Base-by-base conservation (phyloP, 2,797 vertebrate genomes). In the Ptychadena robeensis region DNA sequence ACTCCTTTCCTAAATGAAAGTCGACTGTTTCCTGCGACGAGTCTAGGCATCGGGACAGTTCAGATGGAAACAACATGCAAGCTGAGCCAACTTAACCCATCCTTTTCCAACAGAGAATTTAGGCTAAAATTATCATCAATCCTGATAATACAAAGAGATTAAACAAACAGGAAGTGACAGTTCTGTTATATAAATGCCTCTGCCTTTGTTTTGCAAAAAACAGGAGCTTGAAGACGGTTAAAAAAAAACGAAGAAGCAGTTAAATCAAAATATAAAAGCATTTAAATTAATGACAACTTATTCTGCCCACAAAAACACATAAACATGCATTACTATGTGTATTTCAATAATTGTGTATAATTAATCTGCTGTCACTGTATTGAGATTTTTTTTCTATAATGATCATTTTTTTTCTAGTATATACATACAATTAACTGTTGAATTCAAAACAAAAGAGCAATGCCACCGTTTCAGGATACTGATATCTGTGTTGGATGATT, bases 1-100 rank as follows among this genome's bases (percentile, higher is more conserved):
- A 82, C 67, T 77, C 66, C 81, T 77, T 82, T 64, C 66, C 81
- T 64, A 71, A 82, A 82, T 32, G 22, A 82, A 76, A 82, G 48
- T 57, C 68, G 32, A 34, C 34, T 8, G 31, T 74, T 74, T 74
- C 80, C 71, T 75, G 63, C 22, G 34, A 82, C 64, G 73, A 65
- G 38, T 37, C 53, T 34, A 77, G 15, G 28, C 40, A 77, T 63
- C 35, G 40, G 66, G 73, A 82, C 66, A 48, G 22, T 64, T 64
- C 38, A 71, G 37, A 59, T 48, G 53, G 48, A 76, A 76, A 69
- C 22, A 75, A 76, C 73, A 68, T 57, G 63, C 32, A 30, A 66
- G 64, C 18, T n/a, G 30, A 18, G 40, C 61, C 75, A 53, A 9
- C 32, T 66, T 78, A 67, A 78, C 75, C 48, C 64, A 53, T 67